Evolutionary conservation across 1,140 invertebrate species (phyloP).

Genomic region (Pseudachorutes palmiensis): DNA sequence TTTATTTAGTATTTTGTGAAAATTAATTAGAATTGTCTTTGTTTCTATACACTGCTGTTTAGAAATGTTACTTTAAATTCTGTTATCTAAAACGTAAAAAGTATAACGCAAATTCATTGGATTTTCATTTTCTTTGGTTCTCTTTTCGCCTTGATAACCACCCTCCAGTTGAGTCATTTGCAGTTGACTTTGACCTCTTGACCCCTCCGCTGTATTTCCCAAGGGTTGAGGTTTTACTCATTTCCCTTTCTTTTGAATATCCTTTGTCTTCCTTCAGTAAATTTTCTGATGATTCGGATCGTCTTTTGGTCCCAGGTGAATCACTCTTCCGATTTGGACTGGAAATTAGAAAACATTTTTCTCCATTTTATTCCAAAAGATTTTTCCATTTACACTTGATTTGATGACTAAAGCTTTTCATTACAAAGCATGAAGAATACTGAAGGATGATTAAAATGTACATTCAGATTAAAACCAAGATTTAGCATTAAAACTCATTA

Average conservation of each 20-base stretch:
- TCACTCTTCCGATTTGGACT: neutral
- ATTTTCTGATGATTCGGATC: constrained; percentile 2
- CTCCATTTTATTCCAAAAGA: neutral
- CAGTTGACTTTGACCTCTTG: neutral
- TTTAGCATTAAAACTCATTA: neutral
- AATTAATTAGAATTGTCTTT: too few species aligned
- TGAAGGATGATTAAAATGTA: neutral
- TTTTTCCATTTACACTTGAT: constrained; percentile 6
- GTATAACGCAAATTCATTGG: too few species aligned
- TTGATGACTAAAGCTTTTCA: neutral
- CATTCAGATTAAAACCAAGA: neutral
- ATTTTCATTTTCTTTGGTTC: neutral
- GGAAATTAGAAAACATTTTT: neutral
- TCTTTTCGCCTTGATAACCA: neutral
- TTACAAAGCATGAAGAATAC: too few species aligned
- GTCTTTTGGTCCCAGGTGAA: neutral
- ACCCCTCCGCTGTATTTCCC: neutral
- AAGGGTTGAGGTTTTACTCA: neutral
- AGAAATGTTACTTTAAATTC: too few species aligned
- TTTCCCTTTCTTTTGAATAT: neutral
- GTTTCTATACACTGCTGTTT: too few species aligned
- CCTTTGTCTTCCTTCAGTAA: neutral
- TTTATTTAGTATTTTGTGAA: too few species aligned
- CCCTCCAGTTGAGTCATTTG: neutral
- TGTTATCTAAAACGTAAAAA: too few species aligned